Evolutionary conservation across 2,797 vertebrate genomes (phyloP), one percentile per base, ranked within the genome.

Genomic region (Paedocypris micromegethes): DNA sequence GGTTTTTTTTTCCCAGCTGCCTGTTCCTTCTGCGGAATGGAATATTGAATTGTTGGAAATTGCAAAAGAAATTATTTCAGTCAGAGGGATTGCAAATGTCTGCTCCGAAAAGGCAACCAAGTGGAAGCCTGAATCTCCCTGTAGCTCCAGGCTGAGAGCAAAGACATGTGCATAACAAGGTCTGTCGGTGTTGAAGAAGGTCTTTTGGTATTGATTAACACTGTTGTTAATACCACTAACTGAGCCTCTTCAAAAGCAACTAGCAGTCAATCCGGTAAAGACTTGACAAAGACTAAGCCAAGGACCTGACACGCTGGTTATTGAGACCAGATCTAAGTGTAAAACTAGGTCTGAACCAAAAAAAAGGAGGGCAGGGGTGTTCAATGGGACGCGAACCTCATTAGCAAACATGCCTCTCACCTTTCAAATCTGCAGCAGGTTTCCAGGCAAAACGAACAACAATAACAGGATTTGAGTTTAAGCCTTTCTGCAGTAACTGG

Each of bases 401-500:
- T 79, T 71, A 64, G 59, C 46, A 7, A 56, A 74, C 80, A 84
- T 72, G 76, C 81, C 69, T 73, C 80, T 82, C 80, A 86, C 81
- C 81, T 85, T 80, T 74, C 72, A 72, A 73, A 76, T 57, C 59
- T 58, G 66, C 68, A 64, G 77, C 9, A 9, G 64, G 55, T 59
- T 58, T 74, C 77, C 80, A 77, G 70, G 68, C 75, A 82, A 78
- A 64, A 70, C 72, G 56, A 76, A 80, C 64, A 76, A 66, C 68
- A 48, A 79, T 77, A 84, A 83, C 79, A 77, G 74, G 77, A 79
- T 84, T 85, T 83, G 78, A 83, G 83, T 82, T 85, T 87, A 88
- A 88, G 86, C 81, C 72, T 72, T 85, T 84, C 23, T 82, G 38
- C 84, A 84, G 85, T 84, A 83, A 86, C 83, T 77, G 82, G 82